Evolutionary conservation across 2,797 vertebrate species (phyloP).

Genomic region (Falco rusticolus): DNA sequence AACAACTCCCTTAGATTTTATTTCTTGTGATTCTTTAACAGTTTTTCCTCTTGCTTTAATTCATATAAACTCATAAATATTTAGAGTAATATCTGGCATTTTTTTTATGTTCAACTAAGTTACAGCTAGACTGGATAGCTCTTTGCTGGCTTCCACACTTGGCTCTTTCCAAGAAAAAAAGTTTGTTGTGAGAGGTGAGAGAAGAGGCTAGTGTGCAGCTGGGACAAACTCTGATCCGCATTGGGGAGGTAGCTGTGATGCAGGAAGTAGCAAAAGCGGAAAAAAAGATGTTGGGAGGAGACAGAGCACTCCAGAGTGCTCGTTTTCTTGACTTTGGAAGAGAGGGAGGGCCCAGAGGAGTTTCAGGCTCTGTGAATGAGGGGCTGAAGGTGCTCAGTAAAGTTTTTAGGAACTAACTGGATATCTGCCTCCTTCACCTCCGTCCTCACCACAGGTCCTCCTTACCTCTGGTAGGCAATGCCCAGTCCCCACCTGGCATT

Average conservation of each 20-base stretch:
- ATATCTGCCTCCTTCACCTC: neutral
- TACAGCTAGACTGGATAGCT: neutral
- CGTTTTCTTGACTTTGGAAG: neutral
- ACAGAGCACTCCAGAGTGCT: neutral
- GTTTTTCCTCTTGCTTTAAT: neutral
- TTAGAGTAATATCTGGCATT: neutral
- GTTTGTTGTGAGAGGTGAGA: neutral
- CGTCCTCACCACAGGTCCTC: neutral
- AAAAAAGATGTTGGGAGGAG: neutral
- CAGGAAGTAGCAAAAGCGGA: rapidly evolving
- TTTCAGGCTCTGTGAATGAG: neutral
- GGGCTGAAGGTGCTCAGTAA: neutral
- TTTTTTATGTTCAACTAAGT: neutral
- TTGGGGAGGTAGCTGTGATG: neutral
- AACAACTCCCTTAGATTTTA: neutral
- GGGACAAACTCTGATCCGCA: neutral
- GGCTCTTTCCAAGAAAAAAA: neutral
- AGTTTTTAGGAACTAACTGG: neutral
- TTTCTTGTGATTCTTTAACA: neutral
- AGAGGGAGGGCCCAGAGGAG: neutral
- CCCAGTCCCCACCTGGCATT: neutral
- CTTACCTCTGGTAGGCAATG: neutral
- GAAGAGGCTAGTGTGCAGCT: neutral
- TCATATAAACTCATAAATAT: neutral
- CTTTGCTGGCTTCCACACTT: neutral